Evolutionary conservation across 2,888 invertebrate genomes (phyloP), one percentile per base, ranked within the genome.

Genomic region (Palloptera scutellata): DNA sequence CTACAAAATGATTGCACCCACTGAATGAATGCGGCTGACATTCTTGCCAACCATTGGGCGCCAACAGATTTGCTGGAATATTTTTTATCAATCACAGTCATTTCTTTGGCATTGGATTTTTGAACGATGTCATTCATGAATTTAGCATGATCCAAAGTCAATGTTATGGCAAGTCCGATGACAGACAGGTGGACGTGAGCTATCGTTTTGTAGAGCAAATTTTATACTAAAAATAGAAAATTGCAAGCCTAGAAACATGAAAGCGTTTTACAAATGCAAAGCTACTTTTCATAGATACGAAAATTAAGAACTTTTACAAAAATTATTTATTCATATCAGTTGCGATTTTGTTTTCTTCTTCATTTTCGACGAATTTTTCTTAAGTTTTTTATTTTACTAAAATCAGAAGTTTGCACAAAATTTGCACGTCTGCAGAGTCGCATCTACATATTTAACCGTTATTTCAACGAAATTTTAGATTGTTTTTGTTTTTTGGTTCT

Each of bases 391-490:
- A 6, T 6, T 30, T 30, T 30, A 30, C 30, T 30, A 30, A 30
- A 30, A 30, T 15, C 15, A 62, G 43, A 64, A 42, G 59, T 58
- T 58, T 51, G 64, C 64, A 59, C 13, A 58, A 64, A 58, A 30
- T 59, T 20, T 13, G 55, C 63, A 59, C 59, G 59, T 64, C 51
- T 58, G 51, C 58, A 40, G 43, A 48, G 59, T 58, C 64, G 64
- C 59, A 64, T 58, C 64, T 59, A 41, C 54, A n/a, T n/a, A n/a
- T n/a, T 66, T 68, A 66, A 76, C 76, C 73, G 76, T 76, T 76
- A 75, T 71, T 76, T 71, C 72, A 74, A 75, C 78, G 73, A 73
- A 70, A 76, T 74, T 60, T 70, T 70, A 41, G 17, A 41, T 51
- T 52, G 6, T 51, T 2, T 30, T 52, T 30, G 15, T 19, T 55